Evolutionary conservation across 37 sponge, comb jelly and placozoan genomes (phyloP).

Genomic region (Lycopodina hypogea): DNA sequence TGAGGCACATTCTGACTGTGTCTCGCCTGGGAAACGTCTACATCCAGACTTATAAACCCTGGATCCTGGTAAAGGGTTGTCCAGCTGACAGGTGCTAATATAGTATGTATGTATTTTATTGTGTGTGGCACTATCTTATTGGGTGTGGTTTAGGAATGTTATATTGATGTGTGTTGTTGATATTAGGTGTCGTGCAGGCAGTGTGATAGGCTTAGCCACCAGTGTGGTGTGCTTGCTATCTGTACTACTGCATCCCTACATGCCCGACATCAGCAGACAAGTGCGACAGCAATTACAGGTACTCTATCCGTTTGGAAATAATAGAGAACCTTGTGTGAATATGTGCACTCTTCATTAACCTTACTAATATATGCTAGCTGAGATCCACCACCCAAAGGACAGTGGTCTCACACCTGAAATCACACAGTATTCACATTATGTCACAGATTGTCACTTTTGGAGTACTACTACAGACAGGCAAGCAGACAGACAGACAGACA

Average conservation of each 20-base stretch:
- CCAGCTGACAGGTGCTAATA: conserved; percentile 54
- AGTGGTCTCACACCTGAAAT: too few relatives aligned
- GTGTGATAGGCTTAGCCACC: conserved; percentile 73
- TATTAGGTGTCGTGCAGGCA: conserved; percentile 74
- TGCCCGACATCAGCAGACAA: conserved; percentile 73
- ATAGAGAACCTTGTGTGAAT: neutral
- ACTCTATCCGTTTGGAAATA: neutral
- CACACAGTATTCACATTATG: too few relatives aligned
- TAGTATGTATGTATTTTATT: neutral
- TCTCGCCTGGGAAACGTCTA: conserved; percentile 91
- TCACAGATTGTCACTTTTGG: too few relatives aligned
- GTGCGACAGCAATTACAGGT: conserved; percentile 83
- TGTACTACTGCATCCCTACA: conserved; percentile 92
- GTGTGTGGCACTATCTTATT: neutral
- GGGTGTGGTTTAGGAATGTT: neutral
- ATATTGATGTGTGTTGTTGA: neutral
- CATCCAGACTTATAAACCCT: conserved; percentile 86
- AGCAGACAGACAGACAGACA: too few relatives aligned
- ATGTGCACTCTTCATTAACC: neutral
- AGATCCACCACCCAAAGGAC: too few relatives aligned
- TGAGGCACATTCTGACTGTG: conserved; percentile 77
- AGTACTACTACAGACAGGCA: too few relatives aligned
- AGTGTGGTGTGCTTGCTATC: conserved; percentile 84
- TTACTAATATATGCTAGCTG: too few relatives aligned
- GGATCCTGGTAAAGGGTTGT: conserved; percentile 85